Conservation (phyloP, 2,113 vertebrate genomes). For the mouse (Mus musculus) region GRCm39 chr1:173208001-173208500, state of each 20-base stretch:
- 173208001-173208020: no score
- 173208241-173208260: neutral
- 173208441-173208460: neutral
- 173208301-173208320: neutral
- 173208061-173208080: no score
- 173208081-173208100: neutral
- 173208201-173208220: constrained; percentile 17
- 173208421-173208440: neutral
- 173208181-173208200: neutral
- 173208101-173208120: neutral
- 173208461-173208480: neutral
- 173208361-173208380: neutral
- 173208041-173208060: no score
- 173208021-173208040: no score
- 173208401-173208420: neutral
- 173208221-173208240: neutral
- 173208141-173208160: neutral
- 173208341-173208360: neutral
- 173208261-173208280: neutral
- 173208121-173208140: neutral
- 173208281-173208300: neutral
- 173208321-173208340: neutral
- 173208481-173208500: neutral
- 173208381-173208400: neutral
- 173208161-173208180: neutral